Conservation (phyloP, 2,113 vertebrate genomes). For the Neoarius graeffei region DNA sequence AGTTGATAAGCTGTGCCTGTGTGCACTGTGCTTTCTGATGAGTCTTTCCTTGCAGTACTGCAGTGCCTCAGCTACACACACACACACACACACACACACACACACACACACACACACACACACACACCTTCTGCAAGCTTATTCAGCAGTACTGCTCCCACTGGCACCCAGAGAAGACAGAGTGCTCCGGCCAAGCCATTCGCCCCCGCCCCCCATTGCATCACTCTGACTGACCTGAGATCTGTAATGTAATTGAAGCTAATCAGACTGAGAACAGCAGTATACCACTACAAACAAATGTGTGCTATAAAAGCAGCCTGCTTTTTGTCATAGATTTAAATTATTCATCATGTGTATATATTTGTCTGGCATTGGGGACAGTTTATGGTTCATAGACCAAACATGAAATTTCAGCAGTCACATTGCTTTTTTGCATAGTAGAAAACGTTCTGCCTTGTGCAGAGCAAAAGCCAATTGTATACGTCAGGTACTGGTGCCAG, state of each 20-base stretch:
- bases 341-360: background rate
- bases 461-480: background rate
- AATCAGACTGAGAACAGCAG: background rate
- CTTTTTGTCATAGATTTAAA: slow-evolving; percentile 24
- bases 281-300: background rate
- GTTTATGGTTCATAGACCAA: background rate
- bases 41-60: slow-evolving; percentile 67
- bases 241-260: background rate
- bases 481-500: background rate
- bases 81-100: slow-evolving; percentile 8
- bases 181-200: slow-evolving; percentile 32
- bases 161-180: slow-evolving; percentile 56
- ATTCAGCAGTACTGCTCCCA: slow-evolving; percentile 68
- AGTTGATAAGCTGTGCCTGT: slow-evolving; percentile 33
- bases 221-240: slow-evolving; percentile 14
- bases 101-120: slow-evolving; percentile 1
- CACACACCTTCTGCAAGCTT: slow-evolving; percentile 53
- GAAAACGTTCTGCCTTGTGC: background rate
- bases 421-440: background rate
- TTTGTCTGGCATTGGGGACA: background rate
- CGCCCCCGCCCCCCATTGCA: background rate
- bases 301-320: background rate
- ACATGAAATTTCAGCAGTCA: background rate
- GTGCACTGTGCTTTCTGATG: slow-evolving; percentile 54
- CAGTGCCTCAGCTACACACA: slow-evolving; percentile 66